Conservation (phyloP, 1,140 invertebrate species). For the Drosophila subobscura region DNA sequence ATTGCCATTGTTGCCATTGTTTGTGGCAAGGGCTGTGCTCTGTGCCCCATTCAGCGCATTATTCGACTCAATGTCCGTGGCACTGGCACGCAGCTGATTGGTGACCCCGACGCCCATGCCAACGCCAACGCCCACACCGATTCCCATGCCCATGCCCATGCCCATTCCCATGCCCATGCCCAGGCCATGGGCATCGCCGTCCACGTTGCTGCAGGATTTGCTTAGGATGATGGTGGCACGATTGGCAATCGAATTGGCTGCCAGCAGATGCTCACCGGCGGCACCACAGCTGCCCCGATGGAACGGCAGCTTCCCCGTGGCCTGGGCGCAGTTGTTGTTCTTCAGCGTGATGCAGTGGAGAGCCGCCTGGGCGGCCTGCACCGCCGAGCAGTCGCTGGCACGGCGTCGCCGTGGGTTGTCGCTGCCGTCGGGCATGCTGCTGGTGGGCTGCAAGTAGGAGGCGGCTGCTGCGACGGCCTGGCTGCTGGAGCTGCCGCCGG, state of each 20-base stretch:
- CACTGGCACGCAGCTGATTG: constrained; percentile 61
- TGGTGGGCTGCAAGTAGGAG: constrained; percentile 48
- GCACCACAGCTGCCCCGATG: constrained; percentile 81
- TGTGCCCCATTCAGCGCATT: constrained; percentile 49
- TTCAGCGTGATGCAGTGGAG: constrained; percentile 77
- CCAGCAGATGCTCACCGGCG: constrained; percentile 74
- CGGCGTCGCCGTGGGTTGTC: constrained; percentile 71
- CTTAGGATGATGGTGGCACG: constrained; percentile 77
- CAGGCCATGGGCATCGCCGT: constrained; percentile 45
- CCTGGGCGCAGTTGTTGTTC: constrained; percentile 72
- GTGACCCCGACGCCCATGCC: constrained; percentile 13
- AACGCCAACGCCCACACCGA: background rate
- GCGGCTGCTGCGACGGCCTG: constrained; percentile 10
- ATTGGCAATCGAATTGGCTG: constrained; percentile 80
- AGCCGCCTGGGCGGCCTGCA: constrained; percentile 63
- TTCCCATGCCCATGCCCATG: constrained; percentile 13
- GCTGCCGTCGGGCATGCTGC: constrained; percentile 23
- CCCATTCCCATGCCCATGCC: constrained; percentile 11
- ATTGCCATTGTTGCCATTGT: constrained; percentile 2
- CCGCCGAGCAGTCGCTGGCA: constrained; percentile 74
- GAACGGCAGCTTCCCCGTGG: constrained; percentile 60
- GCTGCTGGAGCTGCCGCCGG: constrained; percentile 8
- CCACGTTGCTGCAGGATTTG: constrained; percentile 82
- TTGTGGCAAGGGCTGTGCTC: constrained; percentile 27
- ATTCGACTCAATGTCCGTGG: constrained; percentile 69